Evolutionary conservation across 1,140 invertebrate genomes (phyloP).

Genomic region (Ceratosolen fusciceps): DNA sequence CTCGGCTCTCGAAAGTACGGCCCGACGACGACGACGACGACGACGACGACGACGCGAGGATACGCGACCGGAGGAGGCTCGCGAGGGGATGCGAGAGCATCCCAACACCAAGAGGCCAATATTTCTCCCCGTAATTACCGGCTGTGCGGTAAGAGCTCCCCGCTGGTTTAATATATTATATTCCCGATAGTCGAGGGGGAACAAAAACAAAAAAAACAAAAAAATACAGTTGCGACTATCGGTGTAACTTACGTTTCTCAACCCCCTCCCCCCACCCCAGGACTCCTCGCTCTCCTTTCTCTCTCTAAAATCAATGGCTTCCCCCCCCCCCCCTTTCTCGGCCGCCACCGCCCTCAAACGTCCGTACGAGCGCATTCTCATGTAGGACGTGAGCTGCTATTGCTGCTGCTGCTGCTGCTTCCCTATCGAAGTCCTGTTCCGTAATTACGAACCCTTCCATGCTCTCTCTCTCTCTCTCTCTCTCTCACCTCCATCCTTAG

Average conservation of each 20-base stretch:
- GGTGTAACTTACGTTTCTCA: constrained; percentile 22
- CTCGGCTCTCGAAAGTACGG: background rate
- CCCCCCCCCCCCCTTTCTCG: background rate
- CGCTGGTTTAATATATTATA: constrained; percentile 34
- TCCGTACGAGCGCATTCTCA: background rate
- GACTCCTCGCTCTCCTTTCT: background rate
- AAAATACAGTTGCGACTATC: constrained; percentile 29
- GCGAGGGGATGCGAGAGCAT: too few relatives aligned
- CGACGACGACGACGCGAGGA: background rate
- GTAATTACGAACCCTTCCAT: constrained; percentile 16
- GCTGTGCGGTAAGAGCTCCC: constrained; percentile 17
- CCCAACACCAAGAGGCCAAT: background rate
- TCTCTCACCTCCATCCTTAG: too few relatives aligned
- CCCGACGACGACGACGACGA: too few relatives aligned
- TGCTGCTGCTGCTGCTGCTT: background rate
- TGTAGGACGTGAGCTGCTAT: background rate
- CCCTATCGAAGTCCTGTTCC: background rate
- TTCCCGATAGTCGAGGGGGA: background rate
- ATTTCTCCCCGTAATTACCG: constrained; percentile 32
- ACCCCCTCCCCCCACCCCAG: background rate
- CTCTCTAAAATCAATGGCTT: background rate
- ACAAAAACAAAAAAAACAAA: too few relatives aligned
- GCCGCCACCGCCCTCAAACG: background rate
- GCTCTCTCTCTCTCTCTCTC: too few relatives aligned
- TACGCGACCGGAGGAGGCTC: background rate